Evolutionary conservation across 2,888 invertebrate genomes (phyloP).

Genomic region (Cyaniris semiargus): DNA sequence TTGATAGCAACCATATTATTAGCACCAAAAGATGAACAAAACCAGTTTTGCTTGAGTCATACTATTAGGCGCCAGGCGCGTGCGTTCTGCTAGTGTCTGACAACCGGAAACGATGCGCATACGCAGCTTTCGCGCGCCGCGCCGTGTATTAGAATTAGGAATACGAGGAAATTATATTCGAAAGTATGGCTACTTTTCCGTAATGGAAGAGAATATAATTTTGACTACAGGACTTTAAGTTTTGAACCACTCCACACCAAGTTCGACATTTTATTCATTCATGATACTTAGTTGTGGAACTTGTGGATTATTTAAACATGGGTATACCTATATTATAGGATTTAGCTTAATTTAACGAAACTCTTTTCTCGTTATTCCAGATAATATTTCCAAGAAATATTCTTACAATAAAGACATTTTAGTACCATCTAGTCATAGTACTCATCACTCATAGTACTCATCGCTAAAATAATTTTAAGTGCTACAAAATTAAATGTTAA

Average conservation of each 20-base stretch:
- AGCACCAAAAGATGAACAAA: neutral
- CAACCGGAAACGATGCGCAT: constrained; percentile 13
- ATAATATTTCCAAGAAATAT: neutral
- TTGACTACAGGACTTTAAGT: too few relatives aligned
- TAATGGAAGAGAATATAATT: too few relatives aligned
- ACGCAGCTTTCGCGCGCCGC: neutral
- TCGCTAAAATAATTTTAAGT: neutral
- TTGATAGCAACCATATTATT: neutral
- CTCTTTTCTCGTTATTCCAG: neutral
- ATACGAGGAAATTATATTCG: neutral
- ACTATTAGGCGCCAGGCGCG: constrained; percentile 7
- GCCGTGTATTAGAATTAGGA: neutral
- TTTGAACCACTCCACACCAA: too few relatives aligned
- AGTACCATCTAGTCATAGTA: neutral
- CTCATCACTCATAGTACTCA: neutral
- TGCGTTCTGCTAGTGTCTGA: neutral
- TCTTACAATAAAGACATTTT: neutral
- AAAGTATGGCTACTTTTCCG: too few relatives aligned
- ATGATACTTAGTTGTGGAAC: too few relatives aligned
- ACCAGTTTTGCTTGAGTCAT: neutral
- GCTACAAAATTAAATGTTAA: constrained; percentile 20
- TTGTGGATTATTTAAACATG: too few relatives aligned
- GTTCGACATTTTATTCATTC: too few relatives aligned
- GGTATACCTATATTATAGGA: too few relatives aligned
- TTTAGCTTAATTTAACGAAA: neutral